A percentile compares a stretch with the other conserved stretches of the same genome.
These are phyloP conservation scores for Eonycteris spelaea DNA, from an alignment of 2,113 vertebrate species.

Conservation along the genomic window DNA sequence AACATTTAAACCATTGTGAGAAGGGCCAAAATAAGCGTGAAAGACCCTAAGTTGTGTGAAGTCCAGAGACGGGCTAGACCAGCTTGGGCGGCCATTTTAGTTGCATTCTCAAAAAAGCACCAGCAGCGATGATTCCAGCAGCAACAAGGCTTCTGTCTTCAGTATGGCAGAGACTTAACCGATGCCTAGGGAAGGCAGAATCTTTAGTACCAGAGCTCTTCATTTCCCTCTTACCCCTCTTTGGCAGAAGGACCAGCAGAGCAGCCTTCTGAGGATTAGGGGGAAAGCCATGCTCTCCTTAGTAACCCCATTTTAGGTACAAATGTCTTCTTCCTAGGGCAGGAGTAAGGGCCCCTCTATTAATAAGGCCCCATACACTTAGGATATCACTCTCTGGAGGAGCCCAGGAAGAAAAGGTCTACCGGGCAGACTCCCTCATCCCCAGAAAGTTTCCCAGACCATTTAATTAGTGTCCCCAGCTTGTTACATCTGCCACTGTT, in stretches of 20 bases:
- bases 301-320: slow-evolving; percentile 35
- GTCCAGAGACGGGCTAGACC: not conserved
- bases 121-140: too few relatives aligned
- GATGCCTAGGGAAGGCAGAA: not conserved
- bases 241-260: not conserved
- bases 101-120: not conserved
- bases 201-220: not conserved
- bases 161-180: not conserved
- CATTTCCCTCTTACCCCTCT: not conserved
- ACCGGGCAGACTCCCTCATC: slow-evolving; percentile 22
- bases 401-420: slow-evolving; percentile 2
- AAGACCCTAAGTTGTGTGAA: not conserved
- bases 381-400: not conserved
- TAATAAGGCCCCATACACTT: not conserved
- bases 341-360: not conserved
- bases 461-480: slow-evolving; percentile 76
- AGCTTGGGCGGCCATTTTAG: rapidly evolving
- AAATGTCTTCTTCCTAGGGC: not conserved
- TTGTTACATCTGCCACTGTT: slow-evolving; percentile 65
- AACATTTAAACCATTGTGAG: not conserved
- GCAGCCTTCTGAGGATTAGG: not conserved
- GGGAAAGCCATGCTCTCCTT: not conserved
- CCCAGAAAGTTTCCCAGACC: slow-evolving; percentile 54
- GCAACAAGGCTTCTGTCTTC: not conserved
- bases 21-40: not conserved